These are phyloP conservation scores for Elymnias hypermnestra DNA, from an alignment of 1,140 invertebrate species.

Conservation along the genomic window DNA sequence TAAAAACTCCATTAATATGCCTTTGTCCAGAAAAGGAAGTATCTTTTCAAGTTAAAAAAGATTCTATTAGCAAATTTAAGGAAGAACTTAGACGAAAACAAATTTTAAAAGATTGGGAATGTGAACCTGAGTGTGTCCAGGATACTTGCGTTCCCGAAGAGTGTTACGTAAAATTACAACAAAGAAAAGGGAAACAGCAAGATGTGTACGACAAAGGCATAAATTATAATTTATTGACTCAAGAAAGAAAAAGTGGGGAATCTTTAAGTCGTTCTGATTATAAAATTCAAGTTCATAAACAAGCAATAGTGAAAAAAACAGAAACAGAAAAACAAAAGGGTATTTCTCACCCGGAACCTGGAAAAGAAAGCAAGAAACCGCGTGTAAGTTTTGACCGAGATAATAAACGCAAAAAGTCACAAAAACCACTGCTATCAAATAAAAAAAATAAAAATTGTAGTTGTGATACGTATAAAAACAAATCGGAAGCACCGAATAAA, in stretches of 20 bases:
- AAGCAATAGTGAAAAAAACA: neutral
- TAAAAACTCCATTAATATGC: conserved; percentile 5
- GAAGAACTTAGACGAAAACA: conserved; percentile 30
- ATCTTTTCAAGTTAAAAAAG: conserved; percentile 33
- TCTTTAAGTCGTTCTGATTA: conserved; percentile 6
- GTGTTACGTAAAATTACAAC: conserved; percentile 28
- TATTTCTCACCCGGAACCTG: no score
- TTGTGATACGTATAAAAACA: no score
- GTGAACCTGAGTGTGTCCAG: conserved; percentile 22
- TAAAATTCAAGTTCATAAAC: conserved; percentile 11
- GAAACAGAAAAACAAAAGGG: conserved; percentile 12
- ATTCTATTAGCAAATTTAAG: conserved; percentile 36
- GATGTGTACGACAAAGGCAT: conserved; percentile 3
- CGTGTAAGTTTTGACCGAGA: no score
- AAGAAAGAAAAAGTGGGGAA: conserved; percentile 12
- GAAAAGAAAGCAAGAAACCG: no score
- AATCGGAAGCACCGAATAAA: no score
- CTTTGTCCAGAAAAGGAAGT: conserved; percentile 8
- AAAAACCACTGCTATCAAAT: no score
- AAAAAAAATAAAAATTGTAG: no score
- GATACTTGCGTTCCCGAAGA: conserved; percentile 30
- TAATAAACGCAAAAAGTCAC: no score
- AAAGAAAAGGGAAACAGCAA: conserved; percentile 6
- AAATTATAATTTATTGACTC: neutral
- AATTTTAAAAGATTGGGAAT: conserved; percentile 26